These are phyloP conservation scores for Scaptodrosophila lebanonensis DNA, from an alignment of 1,140 invertebrate species.

Conservation along the genomic window DNA sequence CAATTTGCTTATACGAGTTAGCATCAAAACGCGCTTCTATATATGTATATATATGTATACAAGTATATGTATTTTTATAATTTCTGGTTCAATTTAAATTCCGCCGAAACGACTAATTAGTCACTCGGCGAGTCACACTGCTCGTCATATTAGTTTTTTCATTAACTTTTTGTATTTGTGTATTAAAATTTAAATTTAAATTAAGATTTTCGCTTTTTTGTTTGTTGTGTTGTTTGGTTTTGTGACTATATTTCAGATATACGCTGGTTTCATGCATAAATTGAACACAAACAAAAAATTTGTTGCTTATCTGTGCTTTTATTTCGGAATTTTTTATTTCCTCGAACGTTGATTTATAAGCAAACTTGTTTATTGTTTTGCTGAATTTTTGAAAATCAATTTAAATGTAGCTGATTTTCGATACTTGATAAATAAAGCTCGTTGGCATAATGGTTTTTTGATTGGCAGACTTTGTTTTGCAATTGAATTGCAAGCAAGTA, in stretches of 20 bases:
- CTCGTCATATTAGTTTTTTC: conserved; percentile 26
- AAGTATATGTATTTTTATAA: not conserved
- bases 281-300: conserved; percentile 38
- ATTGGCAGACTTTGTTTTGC: too few relatives aligned
- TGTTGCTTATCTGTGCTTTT: conserved; percentile 45
- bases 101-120: conserved; percentile 55
- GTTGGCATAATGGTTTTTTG: too few relatives aligned
- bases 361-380: conserved; percentile 26
- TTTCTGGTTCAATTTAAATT: conserved; percentile 53
- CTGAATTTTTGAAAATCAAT: conserved; percentile 6
- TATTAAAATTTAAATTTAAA: too few relatives aligned
- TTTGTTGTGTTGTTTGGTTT: conserved; percentile 12
- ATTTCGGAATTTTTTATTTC: conserved; percentile 32
- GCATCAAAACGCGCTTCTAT: not conserved
- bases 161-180: too few relatives aligned
- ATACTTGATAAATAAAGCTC: conserved; percentile 5
- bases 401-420: conserved; percentile 10
- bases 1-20: conserved; percentile 12
- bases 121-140: conserved; percentile 27
- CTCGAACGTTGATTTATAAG: conserved; percentile 33
- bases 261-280: conserved; percentile 59
- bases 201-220: not conserved
- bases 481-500: too few relatives aligned
- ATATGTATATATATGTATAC: too few relatives aligned
- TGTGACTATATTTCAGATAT: conserved; percentile 41